phyloP scores from a whole-genome alignment of 2,113 vertebrate species.

The Caloenas nicobarica region DNA sequence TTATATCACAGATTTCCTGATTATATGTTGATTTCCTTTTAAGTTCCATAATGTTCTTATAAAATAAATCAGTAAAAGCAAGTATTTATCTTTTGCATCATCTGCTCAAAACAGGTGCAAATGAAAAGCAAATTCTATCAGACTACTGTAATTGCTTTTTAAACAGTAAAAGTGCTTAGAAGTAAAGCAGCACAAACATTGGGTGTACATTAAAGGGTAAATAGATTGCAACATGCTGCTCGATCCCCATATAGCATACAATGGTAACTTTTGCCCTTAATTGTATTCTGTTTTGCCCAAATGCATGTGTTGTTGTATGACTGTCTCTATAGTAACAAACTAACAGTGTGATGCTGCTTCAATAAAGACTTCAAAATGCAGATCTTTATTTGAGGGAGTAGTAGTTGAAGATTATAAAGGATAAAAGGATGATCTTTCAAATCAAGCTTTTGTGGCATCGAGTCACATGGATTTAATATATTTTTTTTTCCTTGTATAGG shows the following conservation, averaged over 20 bases:
- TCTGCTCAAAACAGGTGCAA: conserved; percentile 38
- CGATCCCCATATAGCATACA: not conserved
- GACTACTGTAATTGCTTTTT: not conserved
- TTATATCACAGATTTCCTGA: conserved; percentile 29
- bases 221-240: not conserved
- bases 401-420: conserved; percentile 43
- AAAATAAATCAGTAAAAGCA: conserved; percentile 34
- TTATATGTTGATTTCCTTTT: conserved; percentile 22
- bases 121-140: conserved; percentile 16
- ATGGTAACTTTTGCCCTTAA: not conserved
- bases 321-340: not conserved
- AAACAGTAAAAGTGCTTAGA: not conserved
- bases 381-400: conserved; percentile 31
- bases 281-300: not conserved
- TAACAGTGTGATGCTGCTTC: not conserved
- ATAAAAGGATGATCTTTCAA: conserved; percentile 35
- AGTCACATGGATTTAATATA: not conserved
- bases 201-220: not conserved
- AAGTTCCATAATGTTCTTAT: conserved; percentile 14
- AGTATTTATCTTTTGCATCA: not conserved
- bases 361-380: not conserved
- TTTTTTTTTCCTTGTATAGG: not conserved
- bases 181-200: not conserved
- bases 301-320: not conserved
- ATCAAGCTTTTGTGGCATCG: conserved; percentile 10